phyloP scores from a whole-genome alignment of 2,113 vertebrate species.

The Pitta sordida region DNA sequence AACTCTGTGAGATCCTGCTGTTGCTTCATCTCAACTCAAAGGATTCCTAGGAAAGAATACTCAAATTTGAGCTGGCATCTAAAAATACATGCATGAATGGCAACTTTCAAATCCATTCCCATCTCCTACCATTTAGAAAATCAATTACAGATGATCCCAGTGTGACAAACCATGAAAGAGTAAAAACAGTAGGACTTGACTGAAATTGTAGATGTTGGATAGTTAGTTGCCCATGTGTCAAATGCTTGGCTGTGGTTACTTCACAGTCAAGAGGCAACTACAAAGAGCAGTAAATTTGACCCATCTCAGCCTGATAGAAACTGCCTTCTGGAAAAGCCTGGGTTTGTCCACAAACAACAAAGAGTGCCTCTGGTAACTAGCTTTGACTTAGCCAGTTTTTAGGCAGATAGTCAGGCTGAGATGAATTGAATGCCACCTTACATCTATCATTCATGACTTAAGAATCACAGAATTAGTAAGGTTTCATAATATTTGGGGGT shows the following conservation, averaged over 20 bases:
- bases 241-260: not conserved
- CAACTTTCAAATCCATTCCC: not conserved
- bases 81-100: not conserved
- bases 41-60: not conserved
- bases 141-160: not conserved
- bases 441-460: not conserved
- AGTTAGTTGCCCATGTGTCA: not conserved
- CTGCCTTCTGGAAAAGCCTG: not conserved
- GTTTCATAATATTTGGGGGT: not conserved
- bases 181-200: not conserved
- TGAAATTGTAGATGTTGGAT: not conserved
- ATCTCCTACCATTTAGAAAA: not conserved
- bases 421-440: not conserved
- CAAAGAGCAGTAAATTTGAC: not conserved
- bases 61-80: not conserved
- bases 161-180: not conserved
- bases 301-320: not conserved
- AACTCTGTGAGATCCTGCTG: not conserved
- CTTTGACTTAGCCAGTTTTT: not conserved
- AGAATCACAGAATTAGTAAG: not conserved
- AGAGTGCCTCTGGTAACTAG: not conserved
- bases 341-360: not conserved
- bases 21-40: not conserved
- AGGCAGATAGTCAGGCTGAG: not conserved
- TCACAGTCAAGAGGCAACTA: not conserved